Evolutionary conservation across 2,888 invertebrate species (phyloP), one percentile per base, ranked within the genome.

Genomic region (Nemotelus pantherinus): DNA sequence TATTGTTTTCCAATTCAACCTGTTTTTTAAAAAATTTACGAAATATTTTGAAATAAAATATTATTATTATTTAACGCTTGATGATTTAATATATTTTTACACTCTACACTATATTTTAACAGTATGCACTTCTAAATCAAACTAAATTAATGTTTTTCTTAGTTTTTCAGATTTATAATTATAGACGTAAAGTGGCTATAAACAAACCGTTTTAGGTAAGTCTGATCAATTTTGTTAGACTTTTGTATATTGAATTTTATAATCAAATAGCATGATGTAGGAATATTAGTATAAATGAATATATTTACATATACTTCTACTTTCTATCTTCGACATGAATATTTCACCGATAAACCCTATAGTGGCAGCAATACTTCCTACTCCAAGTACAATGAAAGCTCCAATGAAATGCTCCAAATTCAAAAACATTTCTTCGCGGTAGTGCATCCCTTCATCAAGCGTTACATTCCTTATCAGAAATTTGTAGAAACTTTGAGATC

Each of bases 321-420:
- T 60, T 60, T 60, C 25, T n/a, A 60, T 60, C 39, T 60, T 25
- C 2, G 39, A 3, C 41, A 41, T 41, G 64, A 64, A 64, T 41
- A 68, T 48, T 41, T 77, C 79, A 9, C 41, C 44, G 10, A 41
- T 43, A 75, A 79, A 77, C 2, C 45, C n/a, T n/a, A 68, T 3
- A 2, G 9, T 9, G n/a, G 65, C 64, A 3, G 72, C 4, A 25
- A 25, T 5, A 10, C 63, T n/a, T 2, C 78, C 78, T 5, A 78
- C 25, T n/a, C 4, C 58, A n/a, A 78, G 47, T 2, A 78, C 10
- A 4, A 78, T 53, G 72, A 78, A 78, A 9, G 76, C 78, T 6
- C 76, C 78, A 3, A 41, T 2, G 44, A 78, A 76, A 53, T 78
- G 76, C 67, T 78, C 77, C 72, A 67, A 71, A 53, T 57, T 45